Evolutionary conservation across 2,888 invertebrate genomes (phyloP), one percentile per base, ranked within the genome.

Genomic region (Pinctada fucata): DNA sequence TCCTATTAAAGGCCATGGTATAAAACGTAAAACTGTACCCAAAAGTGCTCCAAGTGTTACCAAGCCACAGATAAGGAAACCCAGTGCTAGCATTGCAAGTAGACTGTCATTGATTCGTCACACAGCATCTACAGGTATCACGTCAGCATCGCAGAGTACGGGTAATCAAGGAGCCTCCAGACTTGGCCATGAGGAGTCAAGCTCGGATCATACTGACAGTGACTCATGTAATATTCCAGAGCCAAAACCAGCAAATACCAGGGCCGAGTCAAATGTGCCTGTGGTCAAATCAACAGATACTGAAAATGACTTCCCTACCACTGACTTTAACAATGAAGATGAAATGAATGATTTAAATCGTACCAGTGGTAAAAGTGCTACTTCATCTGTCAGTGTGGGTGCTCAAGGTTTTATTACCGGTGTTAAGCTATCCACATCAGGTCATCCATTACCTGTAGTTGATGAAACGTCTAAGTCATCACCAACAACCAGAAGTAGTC

Each of bases 291-390:
- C 89, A 16, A 86, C 87, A 13, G 89, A 89, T 77, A 88, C 89
- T 51, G 88, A 89, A 52, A 87, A 88, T 83, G 90, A 90, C 72
- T 88, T 88, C 78, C 88, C 88, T 3, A 89, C 89, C 2, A 87
- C 89, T 47, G 89, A 89, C 82, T 89, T 90, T 78, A 89, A 89
- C 76, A 86, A 88, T 83, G 82, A 86, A 45, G 87, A 88, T 51
- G 87, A 86, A 51, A 64, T 90, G 58, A 90, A 90, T 85, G 90
- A 90, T 84, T 83, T 90, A 51, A 89, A 89, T 80, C 85, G 87
- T 70, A 85, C 84, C 45, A 85, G 82, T 77, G 83, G 79, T 2
- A 50, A 80, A 47, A 76, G 65, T 78, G 79, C 81, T 65, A 67
- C 70, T 10, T 72, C 66, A 47, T 69, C 72, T 31, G 79, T 58